These are phyloP conservation scores for Medauroidea extradentata DNA, from an alignment of 1,140 invertebrate genomes.

Conservation along the genomic window DNA sequence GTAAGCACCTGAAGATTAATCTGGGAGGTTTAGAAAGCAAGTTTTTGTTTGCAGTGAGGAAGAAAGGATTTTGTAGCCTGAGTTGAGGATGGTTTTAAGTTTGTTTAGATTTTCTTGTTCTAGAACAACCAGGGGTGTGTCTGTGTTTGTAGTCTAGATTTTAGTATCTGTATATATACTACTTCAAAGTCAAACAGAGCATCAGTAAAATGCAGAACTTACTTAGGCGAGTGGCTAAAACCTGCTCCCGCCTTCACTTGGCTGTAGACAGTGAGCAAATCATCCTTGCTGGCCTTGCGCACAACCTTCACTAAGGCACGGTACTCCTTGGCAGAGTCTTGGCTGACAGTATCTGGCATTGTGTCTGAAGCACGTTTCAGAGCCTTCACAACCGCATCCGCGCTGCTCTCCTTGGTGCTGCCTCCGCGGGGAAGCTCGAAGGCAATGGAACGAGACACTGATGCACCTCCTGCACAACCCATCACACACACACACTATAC, in stretches of 20 bases:
- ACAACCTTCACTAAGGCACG: conserved; percentile 62
- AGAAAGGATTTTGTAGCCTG: too few species aligned
- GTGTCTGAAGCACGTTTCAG: conserved; percentile 53
- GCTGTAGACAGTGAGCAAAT: conserved; percentile 61
- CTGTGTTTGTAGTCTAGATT: neutral
- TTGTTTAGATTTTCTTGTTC: neutral
- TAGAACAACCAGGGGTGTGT: neutral
- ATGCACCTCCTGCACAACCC: too few species aligned
- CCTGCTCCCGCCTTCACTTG: conserved; percentile 52
- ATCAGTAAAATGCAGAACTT: too few species aligned
- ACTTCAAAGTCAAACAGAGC: neutral
- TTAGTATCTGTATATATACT: neutral
- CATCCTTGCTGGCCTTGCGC: conserved; percentile 56
- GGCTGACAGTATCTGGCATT: conserved; percentile 52
- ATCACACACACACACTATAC: too few species aligned
- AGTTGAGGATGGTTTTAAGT: too few species aligned
- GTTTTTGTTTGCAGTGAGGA: too few species aligned
- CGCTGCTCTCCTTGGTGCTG: conserved; percentile 44
- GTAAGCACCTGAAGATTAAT: too few species aligned
- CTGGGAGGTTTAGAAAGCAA: too few species aligned
- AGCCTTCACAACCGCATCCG: conserved; percentile 48
- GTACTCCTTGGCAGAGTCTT: conserved; percentile 61
- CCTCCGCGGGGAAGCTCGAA: conserved; percentile 65
- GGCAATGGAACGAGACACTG: conserved; percentile 54
- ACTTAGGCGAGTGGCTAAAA: conserved; percentile 34